Conservation (phyloP, 2,888 invertebrate species). For the Mimas tiliae region DNA sequence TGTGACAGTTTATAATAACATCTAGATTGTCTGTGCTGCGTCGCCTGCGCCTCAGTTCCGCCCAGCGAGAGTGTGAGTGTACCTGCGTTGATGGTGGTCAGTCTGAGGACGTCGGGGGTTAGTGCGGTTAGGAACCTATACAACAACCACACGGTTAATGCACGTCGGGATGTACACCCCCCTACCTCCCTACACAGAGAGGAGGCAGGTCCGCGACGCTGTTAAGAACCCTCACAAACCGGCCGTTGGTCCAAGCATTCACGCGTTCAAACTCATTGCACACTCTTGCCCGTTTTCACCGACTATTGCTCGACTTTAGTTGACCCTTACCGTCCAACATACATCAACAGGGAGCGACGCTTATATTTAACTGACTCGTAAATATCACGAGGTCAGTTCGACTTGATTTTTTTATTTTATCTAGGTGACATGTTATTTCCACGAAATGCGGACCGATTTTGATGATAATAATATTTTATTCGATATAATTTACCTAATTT, state of each 20-base stretch:
- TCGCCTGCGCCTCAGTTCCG: background rate
- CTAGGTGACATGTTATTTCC: no score
- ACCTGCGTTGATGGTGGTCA: constrained; percentile 85
- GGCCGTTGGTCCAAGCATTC: constrained; percentile 79
- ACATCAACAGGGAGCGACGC: background rate
- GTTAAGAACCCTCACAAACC: constrained; percentile 38
- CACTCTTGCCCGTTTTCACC: constrained; percentile 23
- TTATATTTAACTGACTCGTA: no score
- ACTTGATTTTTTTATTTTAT: no score
- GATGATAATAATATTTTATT: no score
- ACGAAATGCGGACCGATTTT: no score
- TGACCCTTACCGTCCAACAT: background rate
- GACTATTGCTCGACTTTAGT: constrained; percentile 34
- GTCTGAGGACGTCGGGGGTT: constrained; percentile 83
- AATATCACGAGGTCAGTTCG: no score
- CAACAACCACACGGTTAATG: constrained; percentile 40
- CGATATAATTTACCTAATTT: no score
- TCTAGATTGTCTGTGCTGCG: constrained; percentile 33
- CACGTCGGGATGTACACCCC: background rate
- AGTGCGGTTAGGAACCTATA: constrained; percentile 84
- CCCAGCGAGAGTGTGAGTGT: constrained; percentile 58
- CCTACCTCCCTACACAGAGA: background rate
- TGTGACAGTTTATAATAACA: no score
- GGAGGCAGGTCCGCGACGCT: background rate
- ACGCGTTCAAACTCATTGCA: constrained; percentile 57